Evolutionary conservation across 2,797 vertebrate species (phyloP).

Genomic region (Brachyalestes nurse): DNA sequence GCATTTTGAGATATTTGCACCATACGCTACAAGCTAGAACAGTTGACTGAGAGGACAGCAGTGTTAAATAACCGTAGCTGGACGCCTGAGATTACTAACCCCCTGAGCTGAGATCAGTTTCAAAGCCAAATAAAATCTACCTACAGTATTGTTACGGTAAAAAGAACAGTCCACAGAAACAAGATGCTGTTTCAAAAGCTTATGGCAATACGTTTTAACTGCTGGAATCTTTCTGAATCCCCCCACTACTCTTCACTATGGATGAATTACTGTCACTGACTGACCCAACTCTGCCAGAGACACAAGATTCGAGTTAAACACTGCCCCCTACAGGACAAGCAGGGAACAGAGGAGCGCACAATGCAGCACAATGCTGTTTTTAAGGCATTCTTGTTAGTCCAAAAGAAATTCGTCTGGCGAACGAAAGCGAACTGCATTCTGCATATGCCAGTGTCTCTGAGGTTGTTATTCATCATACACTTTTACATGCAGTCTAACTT

Average conservation of each 20-base stretch:
- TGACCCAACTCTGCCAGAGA: neutral
- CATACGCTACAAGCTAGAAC: conserved; percentile 57
- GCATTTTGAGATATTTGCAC: conserved; percentile 72
- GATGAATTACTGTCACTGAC: neutral
- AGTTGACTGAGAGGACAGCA: conserved; percentile 40
- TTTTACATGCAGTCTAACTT: conserved; percentile 14
- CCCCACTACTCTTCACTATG: neutral
- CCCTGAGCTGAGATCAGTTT: conserved; percentile 60
- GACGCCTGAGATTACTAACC: conserved; percentile 61
- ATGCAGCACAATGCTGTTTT: conserved; percentile 58
- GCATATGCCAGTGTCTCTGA: conserved; percentile 25
- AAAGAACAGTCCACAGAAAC: conserved; percentile 42
- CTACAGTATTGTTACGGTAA: conserved; percentile 45
- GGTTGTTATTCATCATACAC: neutral
- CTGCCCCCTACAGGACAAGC: conserved; percentile 35
- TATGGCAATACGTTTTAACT: conserved; percentile 17
- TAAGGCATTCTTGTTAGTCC: conserved; percentile 73
- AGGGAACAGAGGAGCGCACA: conserved; percentile 28
- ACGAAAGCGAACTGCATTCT: conserved; percentile 13
- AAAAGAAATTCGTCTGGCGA: conserved; percentile 23
- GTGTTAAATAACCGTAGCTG: conserved; percentile 37
- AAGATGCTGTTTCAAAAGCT: conserved; percentile 20
- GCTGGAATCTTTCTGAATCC: conserved; percentile 3
- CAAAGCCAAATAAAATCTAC: conserved; percentile 46
- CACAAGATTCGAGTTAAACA: conserved; percentile 21